phyloP scores from a whole-genome alignment of 2,888 invertebrate genomes.

The Troides aeacus region DNA sequence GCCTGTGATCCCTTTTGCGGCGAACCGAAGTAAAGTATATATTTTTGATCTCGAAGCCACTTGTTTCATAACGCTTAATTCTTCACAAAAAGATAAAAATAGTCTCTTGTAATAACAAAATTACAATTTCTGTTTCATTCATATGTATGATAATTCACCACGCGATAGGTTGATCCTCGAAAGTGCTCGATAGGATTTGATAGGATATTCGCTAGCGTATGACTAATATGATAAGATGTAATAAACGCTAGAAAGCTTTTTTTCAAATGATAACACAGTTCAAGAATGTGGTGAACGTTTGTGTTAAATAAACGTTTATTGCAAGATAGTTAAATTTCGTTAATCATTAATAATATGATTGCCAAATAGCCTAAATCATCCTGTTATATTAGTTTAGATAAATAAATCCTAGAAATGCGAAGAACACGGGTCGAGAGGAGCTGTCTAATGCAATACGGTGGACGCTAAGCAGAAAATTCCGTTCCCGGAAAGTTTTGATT shows the following conservation, averaged over 20 bases:
- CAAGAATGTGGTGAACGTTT: no score
- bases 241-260: no score
- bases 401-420: constrained; percentile 5
- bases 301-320: no score
- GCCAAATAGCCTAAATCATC: neutral
- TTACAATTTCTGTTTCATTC: no score
- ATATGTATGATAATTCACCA: no score
- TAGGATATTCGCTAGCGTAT: no score
- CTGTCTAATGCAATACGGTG: constrained; percentile 64
- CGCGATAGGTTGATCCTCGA: no score
- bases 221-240: no score
- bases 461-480: constrained; percentile 78
- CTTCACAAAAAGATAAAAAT: neutral
- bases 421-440: constrained; percentile 25
- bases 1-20: constrained; percentile 57
- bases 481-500: constrained; percentile 77
- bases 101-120: no score
- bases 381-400: neutral
- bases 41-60: neutral
- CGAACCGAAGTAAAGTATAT: constrained; percentile 35
- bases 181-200: no score
- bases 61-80: neutral
- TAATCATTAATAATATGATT: neutral
- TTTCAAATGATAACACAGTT: no score
- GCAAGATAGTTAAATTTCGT: neutral